phyloP scores from a whole-genome alignment of 2,797 vertebrate species.

The Pangasius krempfi region DNA sequence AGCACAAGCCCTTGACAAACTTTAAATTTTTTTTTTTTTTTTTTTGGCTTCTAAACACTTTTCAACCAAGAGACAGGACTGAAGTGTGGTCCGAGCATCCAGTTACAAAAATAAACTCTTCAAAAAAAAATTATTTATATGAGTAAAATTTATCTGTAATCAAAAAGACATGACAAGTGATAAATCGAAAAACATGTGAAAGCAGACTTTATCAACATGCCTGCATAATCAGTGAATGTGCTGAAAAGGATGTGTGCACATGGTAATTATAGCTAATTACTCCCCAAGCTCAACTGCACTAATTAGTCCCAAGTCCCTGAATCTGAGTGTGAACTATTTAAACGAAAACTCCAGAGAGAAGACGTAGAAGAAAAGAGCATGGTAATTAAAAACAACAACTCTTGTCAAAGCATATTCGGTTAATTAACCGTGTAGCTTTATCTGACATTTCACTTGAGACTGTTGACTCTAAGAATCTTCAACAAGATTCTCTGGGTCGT shows the following conservation, averaged over 20 bases:
- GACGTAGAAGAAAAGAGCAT: neutral
- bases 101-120: neutral
- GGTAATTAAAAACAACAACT: constrained; percentile 17
- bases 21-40: too few relatives aligned
- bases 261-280: constrained; percentile 35
- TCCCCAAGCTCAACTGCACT: neutral
- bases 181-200: neutral
- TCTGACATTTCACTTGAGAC: neutral
- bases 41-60: too few relatives aligned
- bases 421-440: constrained; percentile 13
- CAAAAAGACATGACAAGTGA: neutral
- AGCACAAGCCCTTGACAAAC: too few relatives aligned
- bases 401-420: neutral
- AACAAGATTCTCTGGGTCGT: too few relatives aligned
- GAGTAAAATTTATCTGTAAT: neutral
- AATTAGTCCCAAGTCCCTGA: neutral
- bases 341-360: neutral
- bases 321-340: neutral
- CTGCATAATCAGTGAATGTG: neutral
- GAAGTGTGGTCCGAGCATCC: neutral
- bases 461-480: neutral
- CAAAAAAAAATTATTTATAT: neutral
- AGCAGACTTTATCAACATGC: neutral
- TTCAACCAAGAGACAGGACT: too few relatives aligned
- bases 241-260: neutral